Conservation (phyloP, 2,113 vertebrate species). For the Parus major region DNA sequence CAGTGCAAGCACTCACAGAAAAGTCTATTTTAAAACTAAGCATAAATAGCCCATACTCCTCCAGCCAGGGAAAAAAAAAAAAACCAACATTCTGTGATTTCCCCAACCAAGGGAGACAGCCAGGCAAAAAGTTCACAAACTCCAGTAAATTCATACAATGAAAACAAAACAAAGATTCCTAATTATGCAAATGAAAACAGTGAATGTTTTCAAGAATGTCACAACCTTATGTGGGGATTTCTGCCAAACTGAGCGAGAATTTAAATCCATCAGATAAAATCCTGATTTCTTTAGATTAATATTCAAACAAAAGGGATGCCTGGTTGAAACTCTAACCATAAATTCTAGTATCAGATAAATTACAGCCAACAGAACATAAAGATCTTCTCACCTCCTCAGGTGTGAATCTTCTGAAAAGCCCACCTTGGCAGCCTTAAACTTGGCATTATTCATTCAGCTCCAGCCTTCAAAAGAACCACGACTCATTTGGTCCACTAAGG, state of each 20-base stretch:
- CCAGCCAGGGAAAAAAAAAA: slow-evolving; percentile 40
- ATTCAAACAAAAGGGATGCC: neutral
- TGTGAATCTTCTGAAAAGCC: slow-evolving; percentile 39
- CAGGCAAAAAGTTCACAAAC: slow-evolving; percentile 48
- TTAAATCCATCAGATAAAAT: neutral
- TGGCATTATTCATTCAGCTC: slow-evolving; percentile 37
- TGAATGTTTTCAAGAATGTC: slow-evolving; percentile 38
- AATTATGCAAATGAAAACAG: slow-evolving; percentile 50
- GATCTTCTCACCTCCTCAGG: slow-evolving; percentile 48
- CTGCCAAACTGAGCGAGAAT: slow-evolving; percentile 26
- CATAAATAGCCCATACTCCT: slow-evolving; percentile 20
- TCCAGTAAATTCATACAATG: slow-evolving; percentile 29
- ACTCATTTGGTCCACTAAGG: slow-evolving; percentile 26
- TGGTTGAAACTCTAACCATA: neutral
- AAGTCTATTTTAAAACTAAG: slow-evolving; percentile 21
- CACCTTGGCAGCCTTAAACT: slow-evolving; percentile 15
- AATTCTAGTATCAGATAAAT: neutral
- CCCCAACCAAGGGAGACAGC: neutral
- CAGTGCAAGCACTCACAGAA: slow-evolving; percentile 17
- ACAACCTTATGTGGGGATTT: neutral
- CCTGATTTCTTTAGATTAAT: neutral
- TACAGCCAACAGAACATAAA: slow-evolving; percentile 23
- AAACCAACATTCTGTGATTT: slow-evolving; percentile 41
- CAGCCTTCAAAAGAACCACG: neutral
- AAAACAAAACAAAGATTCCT: slow-evolving; percentile 44